Evolutionary conservation across 2,888 invertebrate species (phyloP), one percentile per base, ranked within the genome.

Genomic region (Cosmia trapezina): DNA sequence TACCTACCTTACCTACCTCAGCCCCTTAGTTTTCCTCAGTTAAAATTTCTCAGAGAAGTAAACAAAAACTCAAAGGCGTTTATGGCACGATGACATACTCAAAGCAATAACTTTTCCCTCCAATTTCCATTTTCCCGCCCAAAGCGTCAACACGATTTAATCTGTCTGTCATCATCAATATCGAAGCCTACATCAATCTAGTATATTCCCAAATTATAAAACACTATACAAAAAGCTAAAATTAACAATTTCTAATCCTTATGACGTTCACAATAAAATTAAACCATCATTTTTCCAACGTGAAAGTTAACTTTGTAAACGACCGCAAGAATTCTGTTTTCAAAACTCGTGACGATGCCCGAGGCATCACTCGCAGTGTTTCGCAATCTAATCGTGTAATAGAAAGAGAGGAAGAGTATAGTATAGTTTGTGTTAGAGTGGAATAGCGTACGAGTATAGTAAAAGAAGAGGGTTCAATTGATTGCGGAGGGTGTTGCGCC

Each of bases 401-500:
- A 81, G 90, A 94, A 63, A 86, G 87, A 84, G 93, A 94, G 41
- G 67, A 83, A 66, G 33, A 70, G 83, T 84, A 56, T 19, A 8
- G 5, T 33, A 19, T 59, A 3, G 4, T 4, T n/a, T 19, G 61
- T 53, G 89, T 86, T 78, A 85, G 90, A 94, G 83, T 70, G 87
- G 79, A 93, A 95, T 43, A 72, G 82, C 67, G 62, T 65, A n/a
- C n/a, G n/a, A n/a, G n/a, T n/a, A 86, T 88, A 83, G 88, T 91
- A 89, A 91, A 92, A 93, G 92, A 91, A 90, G 93, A 93, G 94
- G 95, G 95, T 91, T 89, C 91, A 92, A 95, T 94, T 95, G 95
- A 95, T 94, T 94, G 92, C 89, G 88, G 90, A 93, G 95, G 95
- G 96, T 95, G 94, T 90, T 86, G 91, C 94, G 91, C 95, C 95